phyloP scores from a whole-genome alignment of 2,888 invertebrate genomes.

The Troides helena region DNA sequence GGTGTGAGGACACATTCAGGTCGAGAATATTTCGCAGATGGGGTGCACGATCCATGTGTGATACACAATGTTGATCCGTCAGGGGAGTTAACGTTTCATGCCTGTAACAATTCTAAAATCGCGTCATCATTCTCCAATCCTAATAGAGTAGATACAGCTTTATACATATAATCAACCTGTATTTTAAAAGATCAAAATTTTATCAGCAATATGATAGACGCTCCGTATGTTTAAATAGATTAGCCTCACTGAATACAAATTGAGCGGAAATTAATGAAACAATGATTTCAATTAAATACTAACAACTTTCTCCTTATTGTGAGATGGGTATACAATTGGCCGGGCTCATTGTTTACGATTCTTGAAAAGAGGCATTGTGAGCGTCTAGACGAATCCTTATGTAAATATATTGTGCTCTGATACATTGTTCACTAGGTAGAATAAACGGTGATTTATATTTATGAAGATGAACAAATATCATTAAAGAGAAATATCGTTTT shows the following conservation, averaged over 20 bases:
- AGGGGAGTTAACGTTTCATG: not conserved
- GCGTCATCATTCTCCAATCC: not conserved
- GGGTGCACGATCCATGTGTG: not conserved
- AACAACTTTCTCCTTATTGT: slow-evolving; percentile 29
- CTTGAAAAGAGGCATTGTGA: slow-evolving; percentile 42
- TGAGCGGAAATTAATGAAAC: slow-evolving; percentile 20
- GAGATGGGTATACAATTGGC: slow-evolving; percentile 37
- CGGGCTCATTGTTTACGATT: slow-evolving; percentile 40
- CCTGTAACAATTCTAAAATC: not conserved
- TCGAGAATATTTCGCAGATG: slow-evolving; percentile 13
- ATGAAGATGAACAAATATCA: not conserved
- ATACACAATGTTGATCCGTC: not conserved
- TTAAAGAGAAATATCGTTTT: no score
- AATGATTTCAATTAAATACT: slow-evolving; percentile 29
- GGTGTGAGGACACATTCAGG: slow-evolving; percentile 6
- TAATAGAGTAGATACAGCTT: not conserved
- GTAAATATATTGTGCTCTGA: slow-evolving; percentile 34
- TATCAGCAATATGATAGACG: not conserved
- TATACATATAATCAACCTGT: not conserved
- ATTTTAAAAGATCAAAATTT: not conserved
- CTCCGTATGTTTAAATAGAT: slow-evolving; percentile 4
- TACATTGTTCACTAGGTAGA: slow-evolving; percentile 18
- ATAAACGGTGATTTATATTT: slow-evolving; percentile 24
- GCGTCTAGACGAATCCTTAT: slow-evolving; percentile 42
- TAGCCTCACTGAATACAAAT: slow-evolving; percentile 18